Conservation (phyloP, 2,113 vertebrate genomes). For the Numida meleagris region DNA sequence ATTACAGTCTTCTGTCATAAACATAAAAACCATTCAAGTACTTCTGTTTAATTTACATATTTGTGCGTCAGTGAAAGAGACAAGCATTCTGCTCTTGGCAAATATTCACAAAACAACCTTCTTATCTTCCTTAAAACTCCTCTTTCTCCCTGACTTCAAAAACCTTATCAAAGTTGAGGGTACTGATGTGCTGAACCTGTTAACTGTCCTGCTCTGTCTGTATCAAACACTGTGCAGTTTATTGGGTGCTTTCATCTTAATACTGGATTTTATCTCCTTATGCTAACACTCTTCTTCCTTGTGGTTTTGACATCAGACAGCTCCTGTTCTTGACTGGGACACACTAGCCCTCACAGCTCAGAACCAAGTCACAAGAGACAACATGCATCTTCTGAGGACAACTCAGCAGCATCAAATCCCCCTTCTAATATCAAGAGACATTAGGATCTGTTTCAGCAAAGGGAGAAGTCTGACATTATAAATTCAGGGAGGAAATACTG, state of each 20-base stretch:
- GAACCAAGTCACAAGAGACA: neutral
- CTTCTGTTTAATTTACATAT: constrained; percentile 32
- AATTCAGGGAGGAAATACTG: neutral
- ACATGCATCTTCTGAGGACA: neutral
- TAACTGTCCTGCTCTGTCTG: neutral
- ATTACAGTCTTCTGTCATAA: constrained; percentile 16
- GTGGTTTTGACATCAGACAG: neutral
- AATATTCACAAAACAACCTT: constrained; percentile 25
- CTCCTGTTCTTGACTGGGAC: neutral
- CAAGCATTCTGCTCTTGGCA: constrained; percentile 4
- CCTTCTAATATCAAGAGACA: neutral
- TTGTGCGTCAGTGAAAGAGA: neutral
- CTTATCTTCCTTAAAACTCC: constrained; percentile 4
- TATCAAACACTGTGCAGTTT: neutral
- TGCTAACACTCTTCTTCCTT: neutral
- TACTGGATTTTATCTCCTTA: neutral
- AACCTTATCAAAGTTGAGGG: neutral
- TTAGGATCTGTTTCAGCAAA: neutral
- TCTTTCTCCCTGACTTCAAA: constrained; percentile 11
- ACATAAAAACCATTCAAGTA: neutral
- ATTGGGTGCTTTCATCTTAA: neutral
- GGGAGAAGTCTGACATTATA: neutral
- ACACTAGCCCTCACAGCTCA: neutral
- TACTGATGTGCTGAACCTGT: neutral
- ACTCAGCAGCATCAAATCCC: neutral